Evolutionary conservation across 2,888 invertebrate species (phyloP), one percentile per base, ranked within the genome.

Genomic region (Cyclophora albipunctata): DNA sequence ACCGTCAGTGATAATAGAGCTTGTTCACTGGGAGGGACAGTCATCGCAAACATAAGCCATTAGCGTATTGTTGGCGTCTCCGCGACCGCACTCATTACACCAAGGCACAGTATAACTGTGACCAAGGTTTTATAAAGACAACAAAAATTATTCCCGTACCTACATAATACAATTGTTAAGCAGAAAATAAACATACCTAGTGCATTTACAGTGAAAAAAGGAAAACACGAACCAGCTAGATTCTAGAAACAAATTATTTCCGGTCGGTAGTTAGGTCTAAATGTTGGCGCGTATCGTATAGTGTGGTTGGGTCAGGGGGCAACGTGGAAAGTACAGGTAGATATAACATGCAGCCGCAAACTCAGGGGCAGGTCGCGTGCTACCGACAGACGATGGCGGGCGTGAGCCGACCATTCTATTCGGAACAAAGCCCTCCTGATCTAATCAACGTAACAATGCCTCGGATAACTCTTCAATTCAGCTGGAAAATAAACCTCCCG

Each of bases 401-500:
- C 66, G 73, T 69, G 73, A 71, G 69, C 67, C 70, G 65, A 62
- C 76, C 69, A 76, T 81, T 83, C 79, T 78, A 69, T 63, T 60
- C 72, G 68, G 75, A 83, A 85, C 84, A 86, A 84, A 80, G 82
- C 80, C 67, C 55, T 71, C 70, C 81, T 80, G 84, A 86, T 84
- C 84, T 86, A 85, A 85, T 86, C 86, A 85, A 84, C 78, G 76
- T 79, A 81, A 86, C 85, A 85, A 84, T 84, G 84, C 78, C 76
- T 76, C 77, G 79, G 73, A 76, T 78, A 77, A 73, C 74, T 75
- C 69, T 70, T 74, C 79, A 79, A 77, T 78, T 75, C 73, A 77
- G 75, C 75, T 70, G 74, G 78, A 74, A 79, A 80, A 83, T 80
- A 81, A 78, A 78, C 75, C 73, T 65, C 57, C 66, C 65, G 51